A percentile compares a stretch with the other conserved stretches of the same genome.
Evolutionary conservation across 2,797 vertebrate species (phyloP).

Genomic region (Myoxocephalus aenaeus): DNA sequence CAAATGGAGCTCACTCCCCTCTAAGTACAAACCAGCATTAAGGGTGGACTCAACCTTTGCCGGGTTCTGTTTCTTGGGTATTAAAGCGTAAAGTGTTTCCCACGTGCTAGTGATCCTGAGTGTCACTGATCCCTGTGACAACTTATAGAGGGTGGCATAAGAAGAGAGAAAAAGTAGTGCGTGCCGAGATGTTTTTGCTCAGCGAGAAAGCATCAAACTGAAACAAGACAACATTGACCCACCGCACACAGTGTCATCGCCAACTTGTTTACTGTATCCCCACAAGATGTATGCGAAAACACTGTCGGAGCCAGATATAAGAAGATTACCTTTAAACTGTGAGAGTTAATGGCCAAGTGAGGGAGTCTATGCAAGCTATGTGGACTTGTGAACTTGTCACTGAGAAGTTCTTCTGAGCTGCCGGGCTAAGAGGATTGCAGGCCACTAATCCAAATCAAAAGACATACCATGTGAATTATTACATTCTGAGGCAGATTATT

Average conservation of each 20-base stretch:
- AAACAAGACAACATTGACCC: conserved; percentile 12
- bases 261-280: conserved; percentile 66
- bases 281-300: conserved; percentile 53
- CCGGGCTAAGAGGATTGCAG: conserved; percentile 85
- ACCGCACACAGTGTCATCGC: neutral
- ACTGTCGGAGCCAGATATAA: conserved; percentile 70
- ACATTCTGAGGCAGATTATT: conserved; percentile 89
- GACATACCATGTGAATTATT: conserved; percentile 91
- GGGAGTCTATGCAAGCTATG: conserved; percentile 58
- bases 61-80: conserved; percentile 61
- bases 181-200: conserved; percentile 23
- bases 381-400: conserved; percentile 82
- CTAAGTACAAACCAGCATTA: conserved; percentile 67
- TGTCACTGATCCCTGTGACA: conserved; percentile 70
- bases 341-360: conserved; percentile 78
- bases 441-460: conserved; percentile 89
- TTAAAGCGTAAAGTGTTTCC: conserved; percentile 76
- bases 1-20: conserved; percentile 61
- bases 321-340: conserved; percentile 75
- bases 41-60: conserved; percentile 47
- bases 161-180: neutral
- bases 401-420: conserved; percentile 83
- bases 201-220: neutral
- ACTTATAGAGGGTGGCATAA: conserved; percentile 46
- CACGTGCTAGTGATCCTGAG: conserved; percentile 66